These are phyloP conservation scores for Chelonoidis abingdonii DNA, from an alignment of 2,113 vertebrate species.

Conservation along the genomic window DNA sequence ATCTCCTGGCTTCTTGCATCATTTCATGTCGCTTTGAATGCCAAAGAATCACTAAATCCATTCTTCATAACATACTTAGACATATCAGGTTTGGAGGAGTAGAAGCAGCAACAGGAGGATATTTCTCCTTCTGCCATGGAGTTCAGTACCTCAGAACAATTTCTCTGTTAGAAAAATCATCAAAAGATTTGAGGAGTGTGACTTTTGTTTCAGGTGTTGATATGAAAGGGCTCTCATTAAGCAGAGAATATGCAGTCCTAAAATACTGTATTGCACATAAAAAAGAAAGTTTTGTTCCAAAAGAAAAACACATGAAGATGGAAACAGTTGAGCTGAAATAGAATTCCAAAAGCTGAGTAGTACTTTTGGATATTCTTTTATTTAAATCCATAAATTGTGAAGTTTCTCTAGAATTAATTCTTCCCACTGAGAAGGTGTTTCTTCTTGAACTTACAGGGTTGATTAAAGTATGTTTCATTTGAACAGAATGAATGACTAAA, in stretches of 20 bases:
- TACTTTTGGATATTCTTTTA: background rate
- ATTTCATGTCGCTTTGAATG: background rate
- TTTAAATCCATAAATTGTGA: slow-evolving; percentile 26
- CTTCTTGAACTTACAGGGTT: background rate
- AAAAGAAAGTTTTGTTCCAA: background rate
- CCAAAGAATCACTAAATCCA: background rate
- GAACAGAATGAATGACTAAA: slow-evolving; percentile 28
- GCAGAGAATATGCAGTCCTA: rapidly evolving
- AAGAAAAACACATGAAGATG: background rate
- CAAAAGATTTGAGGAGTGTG: background rate
- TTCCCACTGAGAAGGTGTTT: slow-evolving; percentile 24
- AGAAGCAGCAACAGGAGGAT: background rate
- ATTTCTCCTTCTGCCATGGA: background rate
- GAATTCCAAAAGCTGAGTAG: background rate
- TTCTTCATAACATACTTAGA: background rate
- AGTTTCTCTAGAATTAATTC: background rate
- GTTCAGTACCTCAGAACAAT: rapidly evolving
- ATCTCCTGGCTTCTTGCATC: background rate
- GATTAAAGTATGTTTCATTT: slow-evolving; percentile 42
- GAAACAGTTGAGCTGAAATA: slow-evolving; percentile 15
- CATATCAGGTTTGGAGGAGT: background rate
- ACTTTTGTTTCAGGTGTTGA: background rate
- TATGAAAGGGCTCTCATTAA: background rate
- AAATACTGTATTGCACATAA: rapidly evolving
- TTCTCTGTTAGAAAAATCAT: background rate